Evolutionary conservation across 2,113 vertebrate genomes (phyloP), one percentile per base, ranked within the genome.

Genomic region (Pteruthius melanotis): DNA sequence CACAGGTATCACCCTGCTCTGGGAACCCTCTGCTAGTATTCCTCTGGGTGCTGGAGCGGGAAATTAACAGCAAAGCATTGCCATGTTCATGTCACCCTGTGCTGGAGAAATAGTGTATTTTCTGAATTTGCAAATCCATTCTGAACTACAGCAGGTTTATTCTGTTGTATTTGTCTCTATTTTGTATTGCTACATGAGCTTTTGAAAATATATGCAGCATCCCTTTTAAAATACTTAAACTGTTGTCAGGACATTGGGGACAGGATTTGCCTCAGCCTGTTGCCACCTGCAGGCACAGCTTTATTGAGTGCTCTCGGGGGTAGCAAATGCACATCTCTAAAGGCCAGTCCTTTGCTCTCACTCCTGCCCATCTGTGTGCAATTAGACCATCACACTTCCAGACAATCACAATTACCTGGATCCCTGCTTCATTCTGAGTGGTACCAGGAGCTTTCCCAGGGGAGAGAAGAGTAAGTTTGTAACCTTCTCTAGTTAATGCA

Each of bases 381-480:
- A 40, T 87, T 39, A 87, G 61, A 82, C 74, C 57, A 35, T 87
- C 42, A 49, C 63, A 39, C 47, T 81, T 76, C n/a, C 84, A 95
- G 81, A 61, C 80, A 53, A 90, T 85, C 61, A 31, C 70, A 54
- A 77, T 96, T 91, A 87, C 81, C 83, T 87, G 74, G 57, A 53
- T 86, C 45, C 42, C 71, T 65, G 30, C 30, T 79, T 87, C 57
- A 35, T 66, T 89, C 65, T 50, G n/a, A 39, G 42, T 23, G 59
- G 35, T 83, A 81, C 15, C 82, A 86, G 75, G 64, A 95, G 68
- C 35, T 88, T 70, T 83, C 52, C 42, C 71, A 44, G 49, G 59
- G 44, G 57, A 85, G 15, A 21, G 37, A 69, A 44, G 40, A 79
- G 71, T 33, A 87, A 79, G 24, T 75, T 59, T 71, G 19, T 83